Evolutionary conservation across 1,140 invertebrate species (phyloP), one percentile per base, ranked within the genome.

Genomic region (Ostrea denselamellosa): DNA sequence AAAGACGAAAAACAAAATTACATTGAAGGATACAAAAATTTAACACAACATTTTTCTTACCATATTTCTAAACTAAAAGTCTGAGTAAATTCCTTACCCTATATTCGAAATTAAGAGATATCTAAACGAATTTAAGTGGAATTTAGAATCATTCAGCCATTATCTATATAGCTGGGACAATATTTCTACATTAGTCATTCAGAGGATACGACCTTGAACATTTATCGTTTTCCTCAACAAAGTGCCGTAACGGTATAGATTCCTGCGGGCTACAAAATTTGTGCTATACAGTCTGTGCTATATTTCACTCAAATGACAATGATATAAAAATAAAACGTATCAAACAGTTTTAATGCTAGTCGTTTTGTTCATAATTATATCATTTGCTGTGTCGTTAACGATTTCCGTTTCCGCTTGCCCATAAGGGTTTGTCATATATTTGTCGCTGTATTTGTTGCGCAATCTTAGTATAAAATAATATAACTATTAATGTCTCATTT

Each of bases 321-420:
- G 68, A 77, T 77, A 77, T 77, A 77, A 77, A 77, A 77, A 77
- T 77, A 25, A n/a, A 77, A 77, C 68, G 28, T 77, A 77, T 77
- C 68, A 77, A 77, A 77, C 68, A 34, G 25, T 77, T 77, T 77
- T 77, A 77, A 77, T 77, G 68, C 68, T 25, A 77, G 68, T 28
- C 68, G 68, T 77, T 77, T 77, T 77, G 68, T 77, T 77, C 68
- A 77, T 77, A 77, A 77, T 77, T 77, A 77, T 77, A 77, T 77
- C 68, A 77, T 77, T 77, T 77, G 68, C 68, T 77, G 25, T 25
- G 68, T 77, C 68, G 68, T 28, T 77, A 25, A 77, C 68, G 22
- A 77, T 77, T 77, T 77, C 68, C 68, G 68, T 77, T 77, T 77
- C 68, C 68, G 68, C 22, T 28, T 77, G 68, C 68, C 68, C 68